Evolutionary conservation across 2,113 vertebrate species (phyloP).

Genomic region (Dasyurus viverrinus): DNA sequence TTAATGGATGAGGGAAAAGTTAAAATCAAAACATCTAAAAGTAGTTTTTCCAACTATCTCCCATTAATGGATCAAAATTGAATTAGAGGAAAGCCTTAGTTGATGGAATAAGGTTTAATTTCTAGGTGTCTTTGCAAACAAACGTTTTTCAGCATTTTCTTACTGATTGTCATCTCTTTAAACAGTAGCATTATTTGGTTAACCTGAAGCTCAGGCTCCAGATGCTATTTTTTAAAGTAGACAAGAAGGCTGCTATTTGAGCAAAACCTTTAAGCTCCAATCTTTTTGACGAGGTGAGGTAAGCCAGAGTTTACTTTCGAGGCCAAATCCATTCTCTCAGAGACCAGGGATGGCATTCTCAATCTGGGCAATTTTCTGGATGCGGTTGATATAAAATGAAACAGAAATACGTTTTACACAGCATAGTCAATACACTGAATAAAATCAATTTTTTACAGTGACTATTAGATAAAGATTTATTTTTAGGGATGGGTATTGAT

Average conservation of each 20-base stretch:
- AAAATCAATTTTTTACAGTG: constrained; percentile 63
- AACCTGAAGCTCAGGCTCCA: constrained; percentile 57
- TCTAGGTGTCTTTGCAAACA: constrained; percentile 52
- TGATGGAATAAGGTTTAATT: constrained; percentile 47
- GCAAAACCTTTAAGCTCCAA: constrained; percentile 61
- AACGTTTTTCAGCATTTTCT: constrained; percentile 53
- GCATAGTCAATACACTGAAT: constrained; percentile 49
- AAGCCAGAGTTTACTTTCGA: constrained; percentile 60
- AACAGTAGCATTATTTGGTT: constrained; percentile 67
- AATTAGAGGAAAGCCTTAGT: constrained; percentile 40
- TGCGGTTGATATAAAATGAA: constrained; percentile 58
- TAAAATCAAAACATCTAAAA: background rate
- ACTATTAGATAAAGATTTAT: constrained; percentile 63
- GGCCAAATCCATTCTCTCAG: constrained; percentile 63
- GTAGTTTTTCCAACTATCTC: background rate
- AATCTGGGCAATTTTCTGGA: constrained; percentile 55
- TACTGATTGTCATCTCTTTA: constrained; percentile 43
- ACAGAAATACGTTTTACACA: constrained; percentile 53
- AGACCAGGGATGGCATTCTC: constrained; percentile 50
- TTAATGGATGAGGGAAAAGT: background rate
- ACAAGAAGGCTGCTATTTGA: constrained; percentile 61
- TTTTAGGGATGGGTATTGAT: constrained; percentile 59
- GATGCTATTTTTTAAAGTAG: constrained; percentile 68
- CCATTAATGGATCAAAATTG: constrained; percentile 45
- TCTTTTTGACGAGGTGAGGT: constrained; percentile 67